A percentile compares a stretch with the other conserved stretches of the same genome.
Evolutionary conservation across 1,140 invertebrate species (phyloP).

Genomic region (Drosophila quadrilineata): DNA sequence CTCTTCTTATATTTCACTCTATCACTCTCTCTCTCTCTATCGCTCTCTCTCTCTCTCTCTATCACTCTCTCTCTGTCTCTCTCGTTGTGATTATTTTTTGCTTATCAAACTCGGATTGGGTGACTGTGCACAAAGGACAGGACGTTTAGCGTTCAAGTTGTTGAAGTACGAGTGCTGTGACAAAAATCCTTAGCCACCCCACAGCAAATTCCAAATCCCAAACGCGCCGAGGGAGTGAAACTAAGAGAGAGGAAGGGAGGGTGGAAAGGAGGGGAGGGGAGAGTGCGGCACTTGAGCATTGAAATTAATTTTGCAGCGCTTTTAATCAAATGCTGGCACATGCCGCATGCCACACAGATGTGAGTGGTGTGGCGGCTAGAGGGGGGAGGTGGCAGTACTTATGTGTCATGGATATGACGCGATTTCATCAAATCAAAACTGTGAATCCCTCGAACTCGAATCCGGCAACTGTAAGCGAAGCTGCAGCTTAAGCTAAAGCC

Average conservation of each 20-base stretch:
- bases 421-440: slow-evolving; percentile 63
- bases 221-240: too few species aligned
- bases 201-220: background rate
- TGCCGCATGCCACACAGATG: slow-evolving; percentile 23
- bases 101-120: too few species aligned
- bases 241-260: too few species aligned
- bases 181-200: slow-evolving; percentile 36
- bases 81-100: too few species aligned
- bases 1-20: slow-evolving; percentile 20
- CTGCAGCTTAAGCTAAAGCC: background rate
- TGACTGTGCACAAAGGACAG: slow-evolving; percentile 68
- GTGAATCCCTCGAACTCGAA: too few species aligned
- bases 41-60: too few species aligned
- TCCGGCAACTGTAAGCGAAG: too few species aligned
- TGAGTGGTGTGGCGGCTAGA: background rate
- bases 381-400: slow-evolving; percentile 4
- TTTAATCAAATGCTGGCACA: slow-evolving; percentile 81
- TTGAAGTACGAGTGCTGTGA: slow-evolving; percentile 51
- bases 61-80: too few species aligned
- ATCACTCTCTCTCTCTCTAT: too few species aligned
- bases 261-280: too few species aligned
- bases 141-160: slow-evolving; percentile 66
- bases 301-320: slow-evolving; percentile 73
- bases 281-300: background rate
- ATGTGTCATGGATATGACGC: slow-evolving; percentile 54